A percentile compares a stretch with the other conserved stretches of the same genome.
These are phyloP conservation scores for Otis tarda DNA, from an alignment of 2,113 vertebrate genomes.

Conservation along the genomic window DNA sequence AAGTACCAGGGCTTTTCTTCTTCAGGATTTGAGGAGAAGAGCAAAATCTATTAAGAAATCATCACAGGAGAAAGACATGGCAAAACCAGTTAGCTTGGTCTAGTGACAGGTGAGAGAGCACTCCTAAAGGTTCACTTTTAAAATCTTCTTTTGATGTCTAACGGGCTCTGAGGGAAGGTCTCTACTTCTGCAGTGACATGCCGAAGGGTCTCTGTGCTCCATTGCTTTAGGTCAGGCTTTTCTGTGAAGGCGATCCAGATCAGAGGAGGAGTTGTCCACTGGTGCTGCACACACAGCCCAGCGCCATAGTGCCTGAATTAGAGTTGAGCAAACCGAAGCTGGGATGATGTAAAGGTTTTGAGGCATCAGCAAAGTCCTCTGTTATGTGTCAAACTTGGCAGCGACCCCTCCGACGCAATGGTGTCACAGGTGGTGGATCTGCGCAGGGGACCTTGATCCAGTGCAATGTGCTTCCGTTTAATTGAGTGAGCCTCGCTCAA, in stretches of 20 bases:
- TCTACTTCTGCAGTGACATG: neutral
- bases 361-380: neutral
- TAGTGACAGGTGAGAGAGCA: neutral
- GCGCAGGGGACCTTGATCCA: neutral
- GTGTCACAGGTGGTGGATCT: neutral
- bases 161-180: neutral
- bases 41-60: neutral
- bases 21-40: neutral
- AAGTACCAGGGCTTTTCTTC: rapidly evolving
- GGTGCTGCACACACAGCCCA: neutral
- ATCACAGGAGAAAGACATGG: neutral
- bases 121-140: neutral
- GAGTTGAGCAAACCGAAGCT: neutral
- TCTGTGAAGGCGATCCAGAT: neutral
- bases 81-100: neutral
- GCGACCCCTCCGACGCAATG: neutral
- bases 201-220: neutral
- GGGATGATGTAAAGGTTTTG: neutral
- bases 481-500: rapidly evolving
- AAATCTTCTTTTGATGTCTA: neutral
- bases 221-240: neutral
- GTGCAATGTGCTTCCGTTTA: neutral
- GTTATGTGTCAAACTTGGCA: neutral
- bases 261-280: neutral
- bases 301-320: neutral